phyloP scores from a whole-genome alignment of 2,113 vertebrate genomes.

The Nothobranchius furzeri region DNA sequence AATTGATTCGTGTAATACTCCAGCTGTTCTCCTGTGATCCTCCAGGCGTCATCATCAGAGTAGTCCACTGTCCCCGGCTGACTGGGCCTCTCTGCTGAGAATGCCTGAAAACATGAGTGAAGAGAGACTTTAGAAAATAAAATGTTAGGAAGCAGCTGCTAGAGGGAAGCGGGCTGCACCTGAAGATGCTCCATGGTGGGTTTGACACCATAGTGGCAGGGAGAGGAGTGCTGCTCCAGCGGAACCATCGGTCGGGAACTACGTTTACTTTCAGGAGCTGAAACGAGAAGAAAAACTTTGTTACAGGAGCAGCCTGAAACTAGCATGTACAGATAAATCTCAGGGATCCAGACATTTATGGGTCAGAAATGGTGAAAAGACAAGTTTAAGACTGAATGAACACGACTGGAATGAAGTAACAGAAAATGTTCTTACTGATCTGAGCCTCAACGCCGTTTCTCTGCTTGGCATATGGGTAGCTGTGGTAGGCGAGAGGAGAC shows the following conservation, averaged over 20 bases:
- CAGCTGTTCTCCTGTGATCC: constrained; percentile 94
- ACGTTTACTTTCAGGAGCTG: constrained; percentile 82
- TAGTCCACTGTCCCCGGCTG: constrained; percentile 77
- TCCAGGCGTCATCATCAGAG: constrained; percentile 91
- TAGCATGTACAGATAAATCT: no score
- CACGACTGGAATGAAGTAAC: not conserved
- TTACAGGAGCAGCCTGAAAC: no score
- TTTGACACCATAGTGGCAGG: constrained; percentile 81
- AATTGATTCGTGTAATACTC: constrained; percentile 97
- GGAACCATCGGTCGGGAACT: constrained; percentile 64
- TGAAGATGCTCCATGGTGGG: constrained; percentile 70
- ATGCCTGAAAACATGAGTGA: constrained; percentile 63
- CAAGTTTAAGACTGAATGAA: no score
- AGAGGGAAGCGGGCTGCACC: constrained; percentile 64
- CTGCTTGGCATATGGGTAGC: constrained; percentile 79
- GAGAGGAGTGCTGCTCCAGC: constrained; percentile 83
- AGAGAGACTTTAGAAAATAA: not conserved
- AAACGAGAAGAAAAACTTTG: constrained; percentile 16
- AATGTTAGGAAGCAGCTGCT: no score
- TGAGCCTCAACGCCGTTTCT: constrained; percentile 80
- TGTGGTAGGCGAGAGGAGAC: constrained; percentile 84
- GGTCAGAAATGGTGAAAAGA: no score
- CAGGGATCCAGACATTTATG: no score
- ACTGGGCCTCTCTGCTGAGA: constrained; percentile 81
- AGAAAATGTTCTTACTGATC: constrained; percentile 45